Conservation (phyloP, 2,113 vertebrate species). For the Accipiter cooperii region DNA sequence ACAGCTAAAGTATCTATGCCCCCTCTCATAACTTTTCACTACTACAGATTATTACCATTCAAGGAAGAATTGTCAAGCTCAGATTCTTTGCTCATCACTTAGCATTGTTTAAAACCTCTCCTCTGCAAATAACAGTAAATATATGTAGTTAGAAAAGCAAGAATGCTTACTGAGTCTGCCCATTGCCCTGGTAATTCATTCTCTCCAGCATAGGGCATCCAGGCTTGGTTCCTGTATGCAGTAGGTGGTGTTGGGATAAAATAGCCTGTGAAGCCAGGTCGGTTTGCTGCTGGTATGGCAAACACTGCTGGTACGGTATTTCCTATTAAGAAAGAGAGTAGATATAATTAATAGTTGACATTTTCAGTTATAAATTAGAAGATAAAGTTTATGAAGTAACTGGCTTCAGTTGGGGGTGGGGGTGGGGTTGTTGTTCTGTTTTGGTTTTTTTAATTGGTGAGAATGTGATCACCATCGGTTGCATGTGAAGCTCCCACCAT, state of each 20-base stretch:
- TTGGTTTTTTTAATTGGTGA: not conserved
- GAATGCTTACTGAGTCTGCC: conserved; percentile 90
- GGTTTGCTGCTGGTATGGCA: conserved; percentile 91
- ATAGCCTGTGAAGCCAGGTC: conserved; percentile 88
- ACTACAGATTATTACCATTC: not conserved
- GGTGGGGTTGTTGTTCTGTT: not conserved
- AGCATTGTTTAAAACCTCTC: not conserved
- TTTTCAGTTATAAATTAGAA: not conserved
- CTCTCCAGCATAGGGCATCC: conserved; percentile 95
- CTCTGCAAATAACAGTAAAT: not conserved
- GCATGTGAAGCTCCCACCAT: not conserved
- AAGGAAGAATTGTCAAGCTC: not conserved
- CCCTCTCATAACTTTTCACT: not conserved
- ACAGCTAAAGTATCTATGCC: not conserved
- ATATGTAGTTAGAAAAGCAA: not conserved
- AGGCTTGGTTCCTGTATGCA: conserved; percentile 90
- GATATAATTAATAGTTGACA: not conserved
- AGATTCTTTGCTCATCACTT: not conserved
- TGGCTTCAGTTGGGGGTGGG: not conserved
- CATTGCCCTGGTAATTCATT: conserved; percentile 89
- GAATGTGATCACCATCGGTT: not conserved
- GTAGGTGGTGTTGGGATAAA: conserved; percentile 89
- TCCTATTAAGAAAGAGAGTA: conserved; percentile 73
- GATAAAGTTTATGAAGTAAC: not conserved
- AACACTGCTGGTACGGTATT: conserved; percentile 95